A percentile compares a stretch with the other conserved stretches of the same genome.
phyloP scores from a whole-genome alignment of 2,888 invertebrate species.

The Lasioglossum pauxillum region DNA sequence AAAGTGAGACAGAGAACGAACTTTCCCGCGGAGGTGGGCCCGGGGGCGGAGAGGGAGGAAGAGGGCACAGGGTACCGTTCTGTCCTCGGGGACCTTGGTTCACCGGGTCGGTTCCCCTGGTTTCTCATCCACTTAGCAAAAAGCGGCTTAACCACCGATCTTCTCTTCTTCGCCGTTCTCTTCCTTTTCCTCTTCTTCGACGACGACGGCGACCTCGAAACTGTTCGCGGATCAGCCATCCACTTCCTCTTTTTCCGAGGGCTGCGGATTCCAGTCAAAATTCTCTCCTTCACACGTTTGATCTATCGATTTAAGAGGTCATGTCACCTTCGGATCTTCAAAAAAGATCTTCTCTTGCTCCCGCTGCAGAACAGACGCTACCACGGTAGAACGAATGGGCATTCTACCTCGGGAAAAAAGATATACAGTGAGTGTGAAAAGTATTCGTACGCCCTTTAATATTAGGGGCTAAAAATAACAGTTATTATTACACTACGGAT shows the following conservation, averaged over 20 bases:
- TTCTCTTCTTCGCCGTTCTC: conserved; percentile 36
- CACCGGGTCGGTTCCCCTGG: conserved; percentile 72
- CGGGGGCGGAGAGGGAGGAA: conserved; percentile 26
- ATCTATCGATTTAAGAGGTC: neutral
- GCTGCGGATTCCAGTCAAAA: neutral
- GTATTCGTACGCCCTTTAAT: too few species aligned
- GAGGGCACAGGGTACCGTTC: conserved; percentile 75
- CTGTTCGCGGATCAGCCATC: conserved; percentile 18
- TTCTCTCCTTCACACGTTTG: neutral
- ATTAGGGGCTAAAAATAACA: too few species aligned
- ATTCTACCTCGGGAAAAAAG: too few species aligned
- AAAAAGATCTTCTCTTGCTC: too few species aligned
- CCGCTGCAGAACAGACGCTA: too few species aligned
- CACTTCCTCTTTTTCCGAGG: conserved; percentile 33
- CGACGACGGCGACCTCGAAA: conserved; percentile 33
- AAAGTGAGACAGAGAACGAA: conserved; percentile 56
- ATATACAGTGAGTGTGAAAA: too few species aligned
- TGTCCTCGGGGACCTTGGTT: conserved; percentile 74
- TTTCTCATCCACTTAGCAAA: conserved; percentile 61
- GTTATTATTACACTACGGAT: too few species aligned
- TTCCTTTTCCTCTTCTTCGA: conserved; percentile 36
- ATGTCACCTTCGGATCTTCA: too few species aligned
- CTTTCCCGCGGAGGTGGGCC: conserved; percentile 12
- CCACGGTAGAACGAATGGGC: too few species aligned
- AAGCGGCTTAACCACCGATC: conserved; percentile 58